Base-by-base conservation (phyloP, 2,888 invertebrate species). In the Galeopsomyia nigrocyanea region DNA sequence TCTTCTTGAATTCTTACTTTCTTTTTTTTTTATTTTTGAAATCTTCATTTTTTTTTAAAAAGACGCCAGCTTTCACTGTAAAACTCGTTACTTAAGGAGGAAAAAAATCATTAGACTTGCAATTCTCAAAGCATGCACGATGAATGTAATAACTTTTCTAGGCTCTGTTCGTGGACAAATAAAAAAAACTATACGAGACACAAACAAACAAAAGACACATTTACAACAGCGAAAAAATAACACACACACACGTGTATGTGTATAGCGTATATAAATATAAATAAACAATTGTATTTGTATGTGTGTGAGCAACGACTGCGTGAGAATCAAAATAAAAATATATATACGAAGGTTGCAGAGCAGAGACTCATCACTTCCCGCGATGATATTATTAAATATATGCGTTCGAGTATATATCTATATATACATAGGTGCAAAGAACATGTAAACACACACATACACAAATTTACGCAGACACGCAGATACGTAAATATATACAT, bases 241-340 rank as follows among this genome's bases (percentile, higher is more conserved):
- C 9, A 55, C 57, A 31, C 47, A 65, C 2, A 68, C 47, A 55
- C 19, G 62, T 64, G 55, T 65, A 65, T 65, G 51, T 70, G 63
- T 70, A 70, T 70, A 70, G 64, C 39, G 39, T 39, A 39, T 39
- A 3, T 39, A 39, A 13, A 39, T 5, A 31, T 60, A 63, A 67
- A 26, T 26, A 26, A 10, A 39, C 13, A 56, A 39, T 62, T 70
- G 61, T 56, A 68, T 50, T 60, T 73, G 63, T 57, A 67, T 64
- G 67, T 67, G 58, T 63, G 70, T 26, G n/a, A n/a, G 62, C 70
- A 70, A 61, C 69, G 61, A 39, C 63, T 58, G 50, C 66, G 68
- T 73, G 66, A 74, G 74, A 74, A 74, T 74, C 70, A 74, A 74
- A 61, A 61, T n/a, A 64, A 64, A 57, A 68, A 16, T 39, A 53